Evolutionary conservation across 1,140 invertebrate species (phyloP), one percentile per base, ranked within the genome.

Genomic region (Armadillidium nasatum): DNA sequence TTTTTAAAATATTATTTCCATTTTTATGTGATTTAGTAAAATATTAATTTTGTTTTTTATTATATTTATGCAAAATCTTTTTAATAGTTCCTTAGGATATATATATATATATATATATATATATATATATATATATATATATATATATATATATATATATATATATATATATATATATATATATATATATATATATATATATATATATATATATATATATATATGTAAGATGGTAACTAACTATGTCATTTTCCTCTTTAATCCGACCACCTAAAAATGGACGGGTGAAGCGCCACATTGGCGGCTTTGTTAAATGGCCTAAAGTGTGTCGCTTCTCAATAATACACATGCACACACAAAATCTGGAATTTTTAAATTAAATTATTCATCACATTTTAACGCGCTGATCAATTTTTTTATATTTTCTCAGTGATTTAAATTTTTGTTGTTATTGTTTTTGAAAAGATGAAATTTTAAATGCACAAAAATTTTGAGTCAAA

Each of bases 141-240:
- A 33, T 33, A 33, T 33, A 33, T 33, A 33, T 33, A 33, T 33
- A 33, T 33, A 33, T 33, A 70, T n/a, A 21, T 70, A 70, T 50
- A 73, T 73, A 54, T n/a, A 68, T 73, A 45, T 68, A 54, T 73
- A 23, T 73, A 54, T 23, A 73, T 73, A 54, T 46, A 68, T 73
- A 45, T 68, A 54, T 73, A 68, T 73, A 70, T 70, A 70, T 70
- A 70, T 33, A 70, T n/a, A 68, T 73, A 45, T 68, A 54, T 73
- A 23, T 73, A 54, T 23, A 73, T 73, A 54, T 46, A 68, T 73
- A 45, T 68, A 54, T 73, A 68, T 73, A 70, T 70, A 70, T 70
- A 70, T 33, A 70, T n/a, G 68, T 70, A 11, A 3, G 19, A 22
- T 70, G 50, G 19, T 60, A 60, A 60, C 50, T 19, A 60, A 60